Conservation (phyloP, 2,113 vertebrate genomes). For the Cathartes aura region DNA sequence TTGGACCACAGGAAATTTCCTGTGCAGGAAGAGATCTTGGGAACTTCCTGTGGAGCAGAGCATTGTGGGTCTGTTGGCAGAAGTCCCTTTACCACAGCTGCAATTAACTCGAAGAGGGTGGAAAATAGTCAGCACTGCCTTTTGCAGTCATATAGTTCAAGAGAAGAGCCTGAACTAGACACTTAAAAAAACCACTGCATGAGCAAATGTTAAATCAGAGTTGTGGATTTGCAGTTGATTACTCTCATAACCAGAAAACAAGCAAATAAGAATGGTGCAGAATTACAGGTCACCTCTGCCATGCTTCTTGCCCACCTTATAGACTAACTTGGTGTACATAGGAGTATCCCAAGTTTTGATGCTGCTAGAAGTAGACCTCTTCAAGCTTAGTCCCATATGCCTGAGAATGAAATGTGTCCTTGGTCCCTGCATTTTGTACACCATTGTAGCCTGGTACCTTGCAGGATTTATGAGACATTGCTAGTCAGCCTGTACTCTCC, state of each 20-base stretch:
- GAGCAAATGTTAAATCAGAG: conserved; percentile 1
- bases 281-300: background rate
- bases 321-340: background rate
- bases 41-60: conserved; percentile 87
- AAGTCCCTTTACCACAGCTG: conserved; percentile 79
- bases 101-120: conserved; percentile 63
- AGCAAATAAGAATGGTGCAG: background rate
- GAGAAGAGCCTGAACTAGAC: background rate
- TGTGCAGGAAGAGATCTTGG: conserved; percentile 88
- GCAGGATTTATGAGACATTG: background rate
- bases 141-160: background rate
- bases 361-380: background rate
- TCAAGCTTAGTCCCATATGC: background rate
- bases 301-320: background rate
- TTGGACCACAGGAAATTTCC: conserved; percentile 92
- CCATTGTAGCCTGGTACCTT: background rate
- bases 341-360: background rate
- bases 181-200: background rate
- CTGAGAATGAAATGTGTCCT: background rate
- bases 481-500: background rate
- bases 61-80: conserved; percentile 85
- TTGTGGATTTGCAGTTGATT: background rate
- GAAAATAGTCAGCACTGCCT: background rate
- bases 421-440: background rate
- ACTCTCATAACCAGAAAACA: background rate